Evolutionary conservation across 1,140 invertebrate species (phyloP).

Genomic region (Papilio polytes): DNA sequence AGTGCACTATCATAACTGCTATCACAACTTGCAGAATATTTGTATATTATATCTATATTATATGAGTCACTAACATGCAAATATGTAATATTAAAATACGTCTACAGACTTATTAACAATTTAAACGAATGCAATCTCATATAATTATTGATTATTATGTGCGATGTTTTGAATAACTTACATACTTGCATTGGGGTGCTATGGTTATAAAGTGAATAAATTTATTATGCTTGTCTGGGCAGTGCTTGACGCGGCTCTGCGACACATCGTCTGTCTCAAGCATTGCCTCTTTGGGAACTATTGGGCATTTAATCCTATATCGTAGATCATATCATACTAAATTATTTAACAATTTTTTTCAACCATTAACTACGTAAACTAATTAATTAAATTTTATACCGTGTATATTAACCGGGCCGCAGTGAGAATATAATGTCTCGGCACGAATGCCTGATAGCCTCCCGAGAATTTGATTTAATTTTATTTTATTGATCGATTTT

Average conservation of each 20-base stretch:
- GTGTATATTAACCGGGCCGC: constrained; percentile 79
- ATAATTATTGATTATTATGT: constrained; percentile 68
- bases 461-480: constrained; percentile 58
- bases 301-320: constrained; percentile 84
- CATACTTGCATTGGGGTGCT: constrained; percentile 83
- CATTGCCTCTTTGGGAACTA: constrained; percentile 80
- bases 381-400: constrained; percentile 69
- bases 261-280: constrained; percentile 56
- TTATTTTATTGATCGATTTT: constrained; percentile 59
- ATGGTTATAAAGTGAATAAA: constrained; percentile 82
- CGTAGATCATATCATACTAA: constrained; percentile 83
- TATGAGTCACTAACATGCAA: constrained; percentile 84
- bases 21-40: constrained; percentile 80
- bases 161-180: constrained; percentile 78
- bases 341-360: constrained; percentile 81
- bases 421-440: constrained; percentile 68
- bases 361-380: constrained; percentile 83
- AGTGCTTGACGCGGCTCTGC: constrained; percentile 55
- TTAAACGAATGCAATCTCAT: constrained; percentile 75
- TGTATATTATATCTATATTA: constrained; percentile 84
- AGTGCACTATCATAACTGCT: constrained; percentile 81
- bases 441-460: constrained; percentile 83
- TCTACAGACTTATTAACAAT: constrained; percentile 79
- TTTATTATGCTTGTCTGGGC: constrained; percentile 79
- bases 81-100: constrained; percentile 78